These are phyloP conservation scores for Pampus argenteus DNA, from an alignment of 2,797 vertebrate species.

Conservation along the genomic window DNA sequence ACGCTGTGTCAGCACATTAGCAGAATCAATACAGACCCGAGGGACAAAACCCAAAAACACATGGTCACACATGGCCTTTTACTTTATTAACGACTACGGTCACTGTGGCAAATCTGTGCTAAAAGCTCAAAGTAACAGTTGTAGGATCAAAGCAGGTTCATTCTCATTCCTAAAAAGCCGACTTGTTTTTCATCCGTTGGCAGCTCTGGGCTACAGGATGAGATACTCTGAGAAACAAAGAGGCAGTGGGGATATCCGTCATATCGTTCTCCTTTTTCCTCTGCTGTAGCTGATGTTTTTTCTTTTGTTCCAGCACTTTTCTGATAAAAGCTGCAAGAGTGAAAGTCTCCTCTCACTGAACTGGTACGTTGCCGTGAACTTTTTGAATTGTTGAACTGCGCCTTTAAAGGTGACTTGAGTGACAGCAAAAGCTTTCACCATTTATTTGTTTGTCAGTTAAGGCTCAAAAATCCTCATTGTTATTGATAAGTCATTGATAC, in stretches of 20 bases:
- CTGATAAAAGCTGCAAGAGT: constrained; percentile 14
- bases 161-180: constrained; percentile 29
- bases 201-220: constrained; percentile 36
- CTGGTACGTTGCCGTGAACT: neutral
- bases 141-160: neutral
- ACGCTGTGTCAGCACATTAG: constrained; percentile 33
- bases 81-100: neutral
- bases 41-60: neutral
- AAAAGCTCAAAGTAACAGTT: constrained; percentile 10
- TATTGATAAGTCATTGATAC: neutral
- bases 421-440: neutral
- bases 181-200: constrained; percentile 21
- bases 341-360: neutral
- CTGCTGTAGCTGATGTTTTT: constrained; percentile 40
- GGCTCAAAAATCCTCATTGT: neutral
- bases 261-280: constrained; percentile 51
- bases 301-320: constrained; percentile 37
- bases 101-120: neutral
- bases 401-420: neutral
- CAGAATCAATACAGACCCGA: neutral
- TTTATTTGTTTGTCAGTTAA: neutral
- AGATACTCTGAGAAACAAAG: constrained; percentile 42
- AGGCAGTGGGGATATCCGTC: constrained; percentile 41
- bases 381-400: neutral
- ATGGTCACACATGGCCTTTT: neutral